A percentile compares a stretch with the other conserved stretches of the same genome.
Evolutionary conservation across 2,888 invertebrate species (phyloP).

Genomic region (Allacma fusca): DNA sequence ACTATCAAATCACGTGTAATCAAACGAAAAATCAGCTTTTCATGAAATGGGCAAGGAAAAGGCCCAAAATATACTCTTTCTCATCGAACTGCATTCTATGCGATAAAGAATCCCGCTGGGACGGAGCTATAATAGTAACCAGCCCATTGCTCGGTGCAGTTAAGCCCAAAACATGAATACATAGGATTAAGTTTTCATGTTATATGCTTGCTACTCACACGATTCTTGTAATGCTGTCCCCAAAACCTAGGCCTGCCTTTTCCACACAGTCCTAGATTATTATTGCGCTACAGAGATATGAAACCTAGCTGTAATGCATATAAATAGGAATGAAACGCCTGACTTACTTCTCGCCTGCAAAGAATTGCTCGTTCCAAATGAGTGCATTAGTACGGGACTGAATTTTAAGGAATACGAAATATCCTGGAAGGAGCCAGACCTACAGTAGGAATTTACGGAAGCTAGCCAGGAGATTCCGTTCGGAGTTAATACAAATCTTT

Average conservation of each 20-base stretch:
- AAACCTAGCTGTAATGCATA: too few species aligned
- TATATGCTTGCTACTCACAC: not conserved
- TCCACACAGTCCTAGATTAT: too few species aligned
- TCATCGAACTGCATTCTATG: not conserved
- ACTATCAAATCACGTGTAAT: conserved; percentile 3
- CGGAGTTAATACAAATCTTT: too few species aligned
- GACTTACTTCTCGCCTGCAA: too few species aligned
- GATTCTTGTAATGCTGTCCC: not conserved
- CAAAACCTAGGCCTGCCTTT: not conserved
- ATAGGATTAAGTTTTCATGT: not conserved
- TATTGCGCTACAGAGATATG: too few species aligned
- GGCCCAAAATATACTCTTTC: not conserved
- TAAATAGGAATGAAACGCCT: too few species aligned
- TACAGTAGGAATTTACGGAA: too few species aligned
- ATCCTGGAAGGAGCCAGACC: too few species aligned
- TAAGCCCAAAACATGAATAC: conserved; percentile 1
- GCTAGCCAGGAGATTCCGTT: too few species aligned
- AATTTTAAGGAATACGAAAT: too few species aligned
- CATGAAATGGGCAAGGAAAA: not conserved
- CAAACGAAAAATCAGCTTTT: conserved; percentile 9
- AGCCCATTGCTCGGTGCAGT: not conserved
- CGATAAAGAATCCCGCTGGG: conserved; percentile 4
- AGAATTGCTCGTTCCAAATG: too few species aligned
- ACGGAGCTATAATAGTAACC: not conserved
- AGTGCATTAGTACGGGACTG: too few species aligned